These are phyloP conservation scores for Julus scandinavius DNA, from an alignment of 2,888 invertebrate genomes.

Conservation along the genomic window DNA sequence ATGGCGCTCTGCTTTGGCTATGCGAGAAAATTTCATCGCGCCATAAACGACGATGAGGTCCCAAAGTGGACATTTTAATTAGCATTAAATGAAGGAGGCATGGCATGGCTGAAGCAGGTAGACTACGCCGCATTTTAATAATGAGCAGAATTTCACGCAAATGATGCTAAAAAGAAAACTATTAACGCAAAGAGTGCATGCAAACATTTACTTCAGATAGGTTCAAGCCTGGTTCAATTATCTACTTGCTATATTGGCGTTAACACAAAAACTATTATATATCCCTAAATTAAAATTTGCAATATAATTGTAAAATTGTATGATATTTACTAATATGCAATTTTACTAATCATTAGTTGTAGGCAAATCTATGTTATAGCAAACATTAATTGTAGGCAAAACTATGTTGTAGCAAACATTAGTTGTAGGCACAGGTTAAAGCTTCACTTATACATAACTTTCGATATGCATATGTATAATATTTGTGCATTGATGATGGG, in stretches of 20 bases:
- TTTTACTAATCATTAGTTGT: too few species aligned
- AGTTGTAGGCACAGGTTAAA: too few species aligned
- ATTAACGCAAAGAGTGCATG: not conserved
- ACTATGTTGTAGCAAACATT: too few species aligned
- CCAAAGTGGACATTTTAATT: conserved; percentile 45
- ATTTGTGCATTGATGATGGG: too few species aligned
- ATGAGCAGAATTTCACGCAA: not conserved
- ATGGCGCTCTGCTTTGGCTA: not conserved
- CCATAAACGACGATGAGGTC: conserved; percentile 42
- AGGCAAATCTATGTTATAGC: too few species aligned
- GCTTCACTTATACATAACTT: too few species aligned
- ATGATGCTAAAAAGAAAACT: conserved; percentile 7
- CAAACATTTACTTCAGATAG: not conserved
- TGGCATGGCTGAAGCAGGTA: not conserved
- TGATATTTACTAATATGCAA: too few species aligned
- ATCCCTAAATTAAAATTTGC: too few species aligned
- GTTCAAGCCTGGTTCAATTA: not conserved
- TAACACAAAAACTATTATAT: not conserved
- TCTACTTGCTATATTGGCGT: not conserved
- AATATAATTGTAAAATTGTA: too few species aligned
- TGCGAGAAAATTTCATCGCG: conserved; percentile 12
- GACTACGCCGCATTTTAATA: not conserved
- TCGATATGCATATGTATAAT: too few species aligned
- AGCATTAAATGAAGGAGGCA: conserved; percentile 37
- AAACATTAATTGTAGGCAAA: too few species aligned